A percentile compares a stretch with the other conserved stretches of the same genome.
These are phyloP conservation scores for Pteropus rufus DNA, from an alignment of 2,797 vertebrate genomes.

Conservation along the genomic window DNA sequence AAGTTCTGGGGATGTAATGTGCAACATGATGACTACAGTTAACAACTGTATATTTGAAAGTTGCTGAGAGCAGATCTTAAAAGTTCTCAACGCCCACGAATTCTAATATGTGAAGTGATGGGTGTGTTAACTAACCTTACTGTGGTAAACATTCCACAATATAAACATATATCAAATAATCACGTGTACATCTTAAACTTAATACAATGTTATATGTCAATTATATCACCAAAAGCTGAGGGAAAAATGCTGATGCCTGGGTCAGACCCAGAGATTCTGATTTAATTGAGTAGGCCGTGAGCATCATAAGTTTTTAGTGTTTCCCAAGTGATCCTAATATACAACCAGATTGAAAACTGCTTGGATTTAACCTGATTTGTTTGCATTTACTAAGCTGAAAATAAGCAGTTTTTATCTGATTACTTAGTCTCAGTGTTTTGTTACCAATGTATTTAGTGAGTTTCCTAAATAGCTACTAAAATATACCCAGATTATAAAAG, in stretches of 20 bases:
- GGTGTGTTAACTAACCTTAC: not conserved
- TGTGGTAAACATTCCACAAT: not conserved
- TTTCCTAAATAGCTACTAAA: conserved; percentile 35
- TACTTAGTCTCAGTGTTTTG: conserved; percentile 2
- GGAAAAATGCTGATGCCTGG: not conserved
- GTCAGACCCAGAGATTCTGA: conserved; percentile 19
- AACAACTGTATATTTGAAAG: not conserved
- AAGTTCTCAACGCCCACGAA: not conserved
- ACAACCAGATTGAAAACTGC: not conserved
- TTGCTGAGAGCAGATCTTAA: not conserved
- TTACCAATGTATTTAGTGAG: not conserved
- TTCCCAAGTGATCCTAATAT: not conserved
- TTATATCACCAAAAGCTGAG: not conserved
- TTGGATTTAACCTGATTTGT: not conserved
- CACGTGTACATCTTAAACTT: not conserved
- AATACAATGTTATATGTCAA: not conserved
- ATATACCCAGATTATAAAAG: conserved; percentile 16
- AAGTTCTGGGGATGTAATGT: not conserved
- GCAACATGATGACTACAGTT: not conserved
- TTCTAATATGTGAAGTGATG: not conserved
- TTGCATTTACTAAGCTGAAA: conserved; percentile 49
- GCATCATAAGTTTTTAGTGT: not conserved
- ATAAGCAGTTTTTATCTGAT: not conserved
- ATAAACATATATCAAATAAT: not conserved
- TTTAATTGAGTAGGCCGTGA: not conserved